A percentile compares a stretch with the other conserved stretches of the same genome.
phyloP scores from a whole-genome alignment of 30 jellyfish, hydroid and myxozoan genomes.

The Aurelia sp. region DNA sequence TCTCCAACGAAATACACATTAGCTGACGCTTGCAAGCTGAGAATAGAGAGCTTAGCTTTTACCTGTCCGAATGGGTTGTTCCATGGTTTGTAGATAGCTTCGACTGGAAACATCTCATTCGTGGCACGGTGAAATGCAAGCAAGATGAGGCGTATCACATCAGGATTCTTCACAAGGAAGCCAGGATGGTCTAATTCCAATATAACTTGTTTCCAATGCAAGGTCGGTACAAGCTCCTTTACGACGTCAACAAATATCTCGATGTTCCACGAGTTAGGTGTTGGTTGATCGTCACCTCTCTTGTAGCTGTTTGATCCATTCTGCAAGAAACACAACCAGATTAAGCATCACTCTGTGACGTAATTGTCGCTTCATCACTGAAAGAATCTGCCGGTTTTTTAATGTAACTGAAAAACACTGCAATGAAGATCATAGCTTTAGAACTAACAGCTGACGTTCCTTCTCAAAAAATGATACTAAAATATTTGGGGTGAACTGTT shows the following conservation, averaged over 20 bases:
- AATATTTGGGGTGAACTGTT: too few species aligned
- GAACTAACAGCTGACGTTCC: too few species aligned
- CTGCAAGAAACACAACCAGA: background rate
- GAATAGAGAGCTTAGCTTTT: slow-evolving; percentile 1
- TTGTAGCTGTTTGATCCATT: slow-evolving; percentile 41
- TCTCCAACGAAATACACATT: too few species aligned
- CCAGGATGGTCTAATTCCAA: slow-evolving; percentile 89
- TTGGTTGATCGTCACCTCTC: slow-evolving; percentile 66
- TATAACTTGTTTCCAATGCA: slow-evolving; percentile 91
- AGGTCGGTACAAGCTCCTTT: slow-evolving; percentile 76
- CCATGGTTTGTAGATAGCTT: slow-evolving; percentile 87
- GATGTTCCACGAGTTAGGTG: slow-evolving; percentile 81
- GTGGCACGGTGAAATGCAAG: slow-evolving; percentile 83
- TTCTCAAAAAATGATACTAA: too few species aligned
- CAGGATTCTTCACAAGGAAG: slow-evolving; percentile 72
- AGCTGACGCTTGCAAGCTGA: background rate
- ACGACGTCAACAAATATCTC: slow-evolving; percentile 86
- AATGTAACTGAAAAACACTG: too few species aligned
- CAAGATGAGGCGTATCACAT: slow-evolving; percentile 78
- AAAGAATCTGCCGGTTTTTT: too few species aligned
- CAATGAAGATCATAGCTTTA: too few species aligned
- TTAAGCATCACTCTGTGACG: too few species aligned
- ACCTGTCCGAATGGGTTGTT: slow-evolving; percentile 94
- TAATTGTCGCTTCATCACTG: too few species aligned
- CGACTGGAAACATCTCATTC: slow-evolving; percentile 84